Evolutionary conservation across 2,888 invertebrate genomes (phyloP), one percentile per base, ranked within the genome.

Genomic region (Dinocampus coccinellae): DNA sequence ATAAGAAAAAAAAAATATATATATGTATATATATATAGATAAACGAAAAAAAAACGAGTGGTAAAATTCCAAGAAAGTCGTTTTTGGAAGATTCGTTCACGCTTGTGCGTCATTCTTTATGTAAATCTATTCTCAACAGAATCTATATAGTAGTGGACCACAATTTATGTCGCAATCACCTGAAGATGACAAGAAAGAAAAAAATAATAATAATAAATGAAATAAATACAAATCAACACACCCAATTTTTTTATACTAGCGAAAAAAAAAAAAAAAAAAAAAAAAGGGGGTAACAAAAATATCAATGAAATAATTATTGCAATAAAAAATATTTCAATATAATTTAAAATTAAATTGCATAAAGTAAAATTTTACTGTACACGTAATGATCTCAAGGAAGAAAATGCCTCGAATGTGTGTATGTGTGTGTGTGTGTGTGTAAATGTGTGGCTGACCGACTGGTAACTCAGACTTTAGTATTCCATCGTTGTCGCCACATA

Each of bases 381-480:
- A 39, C 4, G 13, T 39, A 39, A 47, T 39, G 39, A 39, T 47
- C 47, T 20, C 16, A 4, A 4, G 3, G 6, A 16, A 47, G 47
- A 47, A 47, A 47, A 47, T 39, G 39, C 47, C 1, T 47, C 6
- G 11, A n/a, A 6, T 39, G 39, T 39, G 11, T 11, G 11, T 39
- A 6, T 39, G 39, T 39, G 11, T 11, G 11, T 39, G 39, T 39
- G 3, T 33, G 33, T 33, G 3, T 33, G 33, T 33, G 20, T 42
- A 39, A n/a, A 36, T 22, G 34, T 58, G 60, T 66, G 64, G 61
- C 77, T 77, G 78, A 80, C 78, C 80, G 80, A 80, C 83, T 84
- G 81, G 82, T 85, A 84, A 84, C 84, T 82, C 81, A 85, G 82
- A 85, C 84, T 84, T 68, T 85, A 84, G 84, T 85, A 85, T 85